Base-by-base conservation (phyloP, 2,113 vertebrate species). In the Lagenorhynchus albirostris region DNA sequence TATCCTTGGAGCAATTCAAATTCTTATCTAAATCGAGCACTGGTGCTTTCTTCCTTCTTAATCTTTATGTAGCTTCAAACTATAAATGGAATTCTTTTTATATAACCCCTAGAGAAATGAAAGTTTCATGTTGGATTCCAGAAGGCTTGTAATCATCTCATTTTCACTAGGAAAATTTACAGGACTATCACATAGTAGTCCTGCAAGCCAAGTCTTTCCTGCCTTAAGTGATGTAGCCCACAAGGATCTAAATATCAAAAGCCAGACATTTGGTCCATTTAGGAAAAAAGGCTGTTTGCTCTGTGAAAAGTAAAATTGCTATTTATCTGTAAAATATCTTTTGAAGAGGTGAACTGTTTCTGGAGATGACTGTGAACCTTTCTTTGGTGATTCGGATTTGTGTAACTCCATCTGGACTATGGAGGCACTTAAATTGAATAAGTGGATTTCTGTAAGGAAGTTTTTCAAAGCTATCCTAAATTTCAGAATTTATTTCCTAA, bases 51-150 rank as follows among this genome's bases (percentile, higher is more conserved):
- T 97, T 94, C 68, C 47, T 90, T 73, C 44, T 91, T 93, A 95
- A 81, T 96, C 67, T 94, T 93, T 94, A 71, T 95, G 81, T 94
- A 94, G 65, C 63, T 86, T 91, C 50, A 92, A 31, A 82, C 74
- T 93, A 76, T 82, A 96, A 95, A 87, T 94, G 47, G 29, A 79
- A 90, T 96, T 93, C 63, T 92, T 97, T 96, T 91, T 96, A 55
- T 96, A 47, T 94, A 92, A 86, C 44, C 25, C 41, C 74, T 89
- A 53, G 82, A 94, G 60, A 96, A 92, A 83, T 94, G 76, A 80
- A 96, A 79, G 5, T 88, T 92, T 91, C n/a, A 50, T 91, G 44
- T 68, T 68, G 9, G 53, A 79, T 89, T 94, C 31, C 55, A 70
- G 38, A 95, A 95, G 53, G 20, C 67, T 87, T 97, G 5, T 82